Base-by-base conservation (phyloP, 2,888 invertebrate genomes). In the Pristionchus fissidentatus region DNA sequence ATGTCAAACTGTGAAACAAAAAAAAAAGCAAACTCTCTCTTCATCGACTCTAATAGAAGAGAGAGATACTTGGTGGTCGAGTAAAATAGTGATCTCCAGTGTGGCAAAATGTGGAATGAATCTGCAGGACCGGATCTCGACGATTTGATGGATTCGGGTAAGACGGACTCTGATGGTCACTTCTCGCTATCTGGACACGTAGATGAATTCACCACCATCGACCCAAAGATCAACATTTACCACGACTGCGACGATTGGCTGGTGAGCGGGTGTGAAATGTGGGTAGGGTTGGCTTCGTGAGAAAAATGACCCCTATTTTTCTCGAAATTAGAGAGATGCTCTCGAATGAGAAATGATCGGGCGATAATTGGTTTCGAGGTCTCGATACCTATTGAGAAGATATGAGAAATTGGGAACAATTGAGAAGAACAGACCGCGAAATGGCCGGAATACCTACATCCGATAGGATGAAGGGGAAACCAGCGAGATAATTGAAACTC, bases 191-290 rank as follows among this genome's bases (percentile, higher is more conserved):
- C 85, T 46, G 88, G 88, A 57, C 82, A 86, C 35, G 85, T 84
- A 22, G 87, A 87, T 78, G 88, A 88, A 85, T 73, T 88, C 55
- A 88, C 86, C 38, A 84, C 84, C 60, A 88, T 88, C 75, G 88
- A 88, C 60, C 85, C 88, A 19, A 87, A 88, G 62, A 82, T 88
- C 83, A 87, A 87, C 22, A 85, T 88, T 19, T 87, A 85, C 84
- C 87, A 87, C 84, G 87, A 87, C 82, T 88, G 88, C 73, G 87
- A 88, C 26, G 87, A 86, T 43, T 85, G 85, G 55, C 1, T 73
- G 73, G 73, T 73, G 2, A 1, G 70, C 19, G 10, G 19, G 10
- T 49, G 10, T 19, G 19, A 49, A n/a, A n/a, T n/a, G n/a, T n/a
- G n/a, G n/a, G n/a, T n/a, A n/a, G 10, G 13, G 49, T 10, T 49